Conservation (phyloP, 2,113 vertebrate species). For the Notechis scutatus region DNA sequence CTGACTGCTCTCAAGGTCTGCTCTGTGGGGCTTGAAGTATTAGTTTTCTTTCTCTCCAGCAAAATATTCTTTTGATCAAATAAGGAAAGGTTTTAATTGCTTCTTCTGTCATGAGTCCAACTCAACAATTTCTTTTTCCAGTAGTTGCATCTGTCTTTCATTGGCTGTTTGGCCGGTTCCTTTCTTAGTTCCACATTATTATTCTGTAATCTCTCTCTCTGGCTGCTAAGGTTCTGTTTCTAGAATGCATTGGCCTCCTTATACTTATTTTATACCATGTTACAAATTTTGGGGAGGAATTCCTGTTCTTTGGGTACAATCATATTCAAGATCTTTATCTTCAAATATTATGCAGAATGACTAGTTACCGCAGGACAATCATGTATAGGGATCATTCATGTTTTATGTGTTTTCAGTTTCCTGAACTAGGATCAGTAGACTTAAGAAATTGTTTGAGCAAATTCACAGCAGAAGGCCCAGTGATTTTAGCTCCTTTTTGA, state of each 20-base stretch:
- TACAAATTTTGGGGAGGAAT: constrained; percentile 36
- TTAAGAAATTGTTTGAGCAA: background rate
- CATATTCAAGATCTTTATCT: constrained; percentile 33
- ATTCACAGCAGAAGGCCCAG: background rate
- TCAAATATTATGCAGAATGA: constrained; percentile 6
- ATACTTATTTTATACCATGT: constrained; percentile 43
- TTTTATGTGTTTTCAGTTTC: background rate
- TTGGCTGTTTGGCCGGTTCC: constrained; percentile 39
- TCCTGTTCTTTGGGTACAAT: constrained; percentile 24
- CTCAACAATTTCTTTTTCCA: constrained; percentile 59
- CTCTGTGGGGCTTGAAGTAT: constrained; percentile 37
- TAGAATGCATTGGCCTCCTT: constrained; percentile 27
- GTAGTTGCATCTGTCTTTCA: constrained; percentile 47
- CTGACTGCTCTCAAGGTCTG: constrained; percentile 31
- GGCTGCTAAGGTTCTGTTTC: background rate
- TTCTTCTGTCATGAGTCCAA: constrained; percentile 49
- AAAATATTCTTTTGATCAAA: constrained; percentile 53
- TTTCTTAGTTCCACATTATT: constrained; percentile 21
- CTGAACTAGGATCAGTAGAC: background rate
- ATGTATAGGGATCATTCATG: background rate
- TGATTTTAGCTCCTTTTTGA: background rate
- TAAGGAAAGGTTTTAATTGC: constrained; percentile 54
- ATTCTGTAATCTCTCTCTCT: constrained; percentile 38
- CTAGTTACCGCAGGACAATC: background rate
- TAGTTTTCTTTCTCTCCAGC: constrained; percentile 35